These are phyloP conservation scores for Zosterops borbonicus DNA, from an alignment of 2,113 vertebrate species.

Conservation along the genomic window DNA sequence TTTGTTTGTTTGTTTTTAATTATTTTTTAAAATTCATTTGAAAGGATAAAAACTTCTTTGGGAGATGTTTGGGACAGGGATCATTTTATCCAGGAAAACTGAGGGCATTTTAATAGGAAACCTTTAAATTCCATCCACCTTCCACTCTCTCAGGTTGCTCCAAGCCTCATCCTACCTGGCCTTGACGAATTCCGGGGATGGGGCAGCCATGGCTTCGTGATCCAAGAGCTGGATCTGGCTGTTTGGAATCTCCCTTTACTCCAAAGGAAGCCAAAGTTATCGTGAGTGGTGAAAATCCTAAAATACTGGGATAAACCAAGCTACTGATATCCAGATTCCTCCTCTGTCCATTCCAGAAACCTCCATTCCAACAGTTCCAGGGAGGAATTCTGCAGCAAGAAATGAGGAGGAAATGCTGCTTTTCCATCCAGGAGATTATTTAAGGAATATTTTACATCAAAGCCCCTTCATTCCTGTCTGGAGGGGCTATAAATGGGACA, in stretches of 20 bases:
- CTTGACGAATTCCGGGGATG: background rate
- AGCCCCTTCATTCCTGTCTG: background rate
- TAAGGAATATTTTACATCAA: conserved; percentile 23
- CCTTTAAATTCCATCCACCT: background rate
- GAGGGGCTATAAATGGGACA: conserved; percentile 50
- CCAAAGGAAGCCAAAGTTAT: background rate
- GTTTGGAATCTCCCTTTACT: background rate
- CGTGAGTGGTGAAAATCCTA: background rate
- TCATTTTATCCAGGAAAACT: background rate
- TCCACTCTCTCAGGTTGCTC: background rate
- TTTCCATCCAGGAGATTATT: conserved; percentile 18
- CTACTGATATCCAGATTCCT: background rate
- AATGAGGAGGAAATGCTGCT: background rate
- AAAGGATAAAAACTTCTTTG: background rate
- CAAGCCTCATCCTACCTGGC: background rate
- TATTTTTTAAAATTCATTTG: background rate
- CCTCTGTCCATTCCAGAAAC: background rate
- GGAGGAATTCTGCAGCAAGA: background rate
- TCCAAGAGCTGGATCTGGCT: background rate
- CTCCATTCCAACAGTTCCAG: background rate
- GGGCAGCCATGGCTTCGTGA: background rate
- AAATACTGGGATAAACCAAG: background rate
- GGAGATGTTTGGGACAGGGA: background rate
- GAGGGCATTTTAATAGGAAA: background rate
- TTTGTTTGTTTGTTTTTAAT: too few relatives aligned